Evolutionary conservation across 2,113 vertebrate genomes (phyloP), one percentile per base, ranked within the genome.

Genomic region (Perca fluviatilis): DNA sequence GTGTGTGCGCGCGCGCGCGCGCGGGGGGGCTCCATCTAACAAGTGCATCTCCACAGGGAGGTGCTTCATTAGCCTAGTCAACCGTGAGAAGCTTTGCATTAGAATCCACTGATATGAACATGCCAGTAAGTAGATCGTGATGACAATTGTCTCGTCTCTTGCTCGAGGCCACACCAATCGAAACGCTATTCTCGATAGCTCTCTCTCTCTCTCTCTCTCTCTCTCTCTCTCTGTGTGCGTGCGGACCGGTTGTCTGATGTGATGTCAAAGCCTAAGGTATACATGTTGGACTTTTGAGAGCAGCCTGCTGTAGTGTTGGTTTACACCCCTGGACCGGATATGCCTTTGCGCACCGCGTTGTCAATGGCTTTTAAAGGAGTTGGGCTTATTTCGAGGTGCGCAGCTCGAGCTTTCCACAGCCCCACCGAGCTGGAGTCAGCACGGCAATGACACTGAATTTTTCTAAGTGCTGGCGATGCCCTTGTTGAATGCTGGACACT

Each of bases 31-130:
- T 81, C 61, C 69, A 73, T 86, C 84, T 62, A 83, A 79, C 85
- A 87, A 92, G 89, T 89, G 79, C 79, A 85, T 89, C 80, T 90
- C 77, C 86, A 78, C 62, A 63, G 71, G 79, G 75, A 70, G 80
- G 69, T 74, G 74, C 63, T 79, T 89, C 82, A 82, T 79, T 77
- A 46, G 84, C 79, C 62, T 86, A 87, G 84, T 88, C 78, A 78
- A 56, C 82, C 82, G 64, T 65, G 71, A 85, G 84, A 62, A 27
- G 74, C 61, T 75, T 80, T 73, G 64, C 75, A 56, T 85, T 75
- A 54, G 27, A 74, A 81, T 49, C 61, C n/a, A 62, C 36, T 56
- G 27, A 79, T 51, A 79, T 36, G 70, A 65, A 30, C 81, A 66
- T 83, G 61, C 49, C 63, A 65, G 51, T 9, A 61, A 65, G 51